A percentile compares a stretch with the other conserved stretches of the same genome.
phyloP scores from a whole-genome alignment of 2,888 invertebrate species.

The Ophion ventricosus region DNA sequence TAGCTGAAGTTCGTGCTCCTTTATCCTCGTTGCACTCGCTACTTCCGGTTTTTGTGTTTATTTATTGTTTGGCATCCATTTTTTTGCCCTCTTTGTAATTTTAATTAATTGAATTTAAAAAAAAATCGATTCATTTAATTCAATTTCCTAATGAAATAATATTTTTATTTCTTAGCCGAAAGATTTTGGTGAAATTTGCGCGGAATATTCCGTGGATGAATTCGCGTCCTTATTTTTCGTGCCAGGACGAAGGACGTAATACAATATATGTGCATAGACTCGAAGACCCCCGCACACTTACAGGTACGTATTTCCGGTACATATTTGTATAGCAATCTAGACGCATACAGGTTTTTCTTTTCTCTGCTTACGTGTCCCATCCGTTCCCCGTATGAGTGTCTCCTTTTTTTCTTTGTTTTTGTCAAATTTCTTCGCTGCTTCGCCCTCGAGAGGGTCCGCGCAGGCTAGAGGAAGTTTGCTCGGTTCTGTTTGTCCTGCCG shows the following conservation, averaged over 20 bases:
- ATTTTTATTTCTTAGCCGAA: too few species aligned
- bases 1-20: slow-evolving; percentile 8
- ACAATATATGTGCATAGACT: too few species aligned
- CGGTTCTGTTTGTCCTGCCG: slow-evolving; percentile 16
- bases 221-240: background rate
- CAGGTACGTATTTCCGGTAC: background rate
- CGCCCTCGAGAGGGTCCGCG: background rate
- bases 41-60: background rate
- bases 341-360: slow-evolving; percentile 2
- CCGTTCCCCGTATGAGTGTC: slow-evolving; percentile 9
- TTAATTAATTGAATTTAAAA: background rate
- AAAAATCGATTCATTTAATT: too few species aligned
- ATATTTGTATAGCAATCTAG: slow-evolving; percentile 47
- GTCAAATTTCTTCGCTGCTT: background rate
- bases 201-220: too few species aligned
- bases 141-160: too few species aligned
- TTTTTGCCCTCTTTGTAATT: background rate
- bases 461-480: slow-evolving; percentile 50
- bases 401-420: background rate
- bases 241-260: background rate
- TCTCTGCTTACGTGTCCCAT: background rate
- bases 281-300: background rate
- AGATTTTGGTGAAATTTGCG: too few species aligned
- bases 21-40: background rate
- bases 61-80: background rate